Conservation (phyloP, 2,888 invertebrate genomes). For the Drosophila kambysellisi region DNA sequence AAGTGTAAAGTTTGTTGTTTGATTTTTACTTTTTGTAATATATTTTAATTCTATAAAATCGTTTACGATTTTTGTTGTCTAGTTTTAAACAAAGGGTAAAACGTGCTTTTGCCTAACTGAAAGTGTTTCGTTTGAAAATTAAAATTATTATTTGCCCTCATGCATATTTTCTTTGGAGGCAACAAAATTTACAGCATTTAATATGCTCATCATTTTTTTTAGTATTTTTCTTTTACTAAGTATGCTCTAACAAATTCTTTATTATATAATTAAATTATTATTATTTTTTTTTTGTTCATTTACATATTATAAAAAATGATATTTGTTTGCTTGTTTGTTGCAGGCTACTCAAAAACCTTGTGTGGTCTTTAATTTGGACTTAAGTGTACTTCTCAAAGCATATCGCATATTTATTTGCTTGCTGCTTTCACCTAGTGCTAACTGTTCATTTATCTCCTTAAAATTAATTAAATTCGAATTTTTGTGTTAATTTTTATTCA, state of each 20-base stretch:
- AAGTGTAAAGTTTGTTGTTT: constrained; percentile 72
- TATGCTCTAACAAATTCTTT: constrained; percentile 72
- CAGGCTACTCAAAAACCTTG: constrained; percentile 70
- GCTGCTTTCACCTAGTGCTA: constrained; percentile 69
- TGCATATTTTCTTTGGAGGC: constrained; percentile 34
- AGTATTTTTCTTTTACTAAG: constrained; percentile 30
- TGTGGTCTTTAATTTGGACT: constrained; percentile 59
- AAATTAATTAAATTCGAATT: constrained; percentile 84
- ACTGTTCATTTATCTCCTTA: constrained; percentile 71
- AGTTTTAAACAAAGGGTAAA: constrained; percentile 29
- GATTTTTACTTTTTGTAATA: constrained; percentile 46
- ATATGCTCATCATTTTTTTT: constrained; percentile 33
- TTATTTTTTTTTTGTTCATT: constrained; percentile 43
- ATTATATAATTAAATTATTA: constrained; percentile 53
- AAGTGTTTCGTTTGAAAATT: constrained; percentile 30
- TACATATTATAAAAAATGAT: constrained; percentile 75
- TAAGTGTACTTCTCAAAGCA: constrained; percentile 66
- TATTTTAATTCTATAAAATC: constrained; percentile 72
- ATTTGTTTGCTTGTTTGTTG: constrained; percentile 58
- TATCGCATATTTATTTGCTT: constrained; percentile 70
- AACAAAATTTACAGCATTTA: constrained; percentile 49
- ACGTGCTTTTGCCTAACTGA: constrained; percentile 46
- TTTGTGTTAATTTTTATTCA: constrained; percentile 82
- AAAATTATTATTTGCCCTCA: constrained; percentile 30
- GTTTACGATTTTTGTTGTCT: constrained; percentile 67